Evolutionary conservation across 2,888 invertebrate genomes (phyloP).

Genomic region (Macrophya annulata): DNA sequence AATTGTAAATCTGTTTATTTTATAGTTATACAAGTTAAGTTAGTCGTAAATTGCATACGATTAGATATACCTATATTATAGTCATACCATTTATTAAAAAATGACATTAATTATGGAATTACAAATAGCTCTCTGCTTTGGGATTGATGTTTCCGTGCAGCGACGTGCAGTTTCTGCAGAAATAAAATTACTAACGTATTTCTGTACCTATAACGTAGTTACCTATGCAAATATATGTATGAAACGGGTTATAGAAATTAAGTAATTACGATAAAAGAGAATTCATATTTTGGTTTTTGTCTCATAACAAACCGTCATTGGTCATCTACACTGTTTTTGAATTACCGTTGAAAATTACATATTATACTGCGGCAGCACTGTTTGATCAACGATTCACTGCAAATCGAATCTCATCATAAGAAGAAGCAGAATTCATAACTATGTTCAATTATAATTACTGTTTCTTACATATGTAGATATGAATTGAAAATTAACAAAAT

Average conservation of each 20-base stretch:
- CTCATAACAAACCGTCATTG: neutral
- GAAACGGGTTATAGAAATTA: neutral
- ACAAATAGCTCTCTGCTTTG: neutral
- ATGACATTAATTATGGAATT: conserved; percentile 17
- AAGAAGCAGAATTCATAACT: neutral
- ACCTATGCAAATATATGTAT: neutral
- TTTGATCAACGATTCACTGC: neutral
- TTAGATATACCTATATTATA: no score
- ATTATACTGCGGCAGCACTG: no score
- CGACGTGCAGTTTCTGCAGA: neutral
- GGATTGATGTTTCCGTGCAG: neutral
- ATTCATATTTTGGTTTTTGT: neutral
- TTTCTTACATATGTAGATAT: neutral
- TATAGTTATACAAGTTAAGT: neutral
- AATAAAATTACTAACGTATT: neutral
- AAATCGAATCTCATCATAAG: neutral
- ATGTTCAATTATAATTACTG: neutral
- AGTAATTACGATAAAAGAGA: neutral
- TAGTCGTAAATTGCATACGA: neutral
- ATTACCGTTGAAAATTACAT: neutral
- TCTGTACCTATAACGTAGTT: neutral
- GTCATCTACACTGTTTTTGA: neutral
- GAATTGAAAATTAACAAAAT: neutral
- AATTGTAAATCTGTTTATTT: neutral
- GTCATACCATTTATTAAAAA: neutral